Percentiles rank a stretch among this genome's conserved stretches.
Evolutionary conservation across 2,113 vertebrate species (phyloP).

Genomic region (Nyctibius bracteatus): DNA sequence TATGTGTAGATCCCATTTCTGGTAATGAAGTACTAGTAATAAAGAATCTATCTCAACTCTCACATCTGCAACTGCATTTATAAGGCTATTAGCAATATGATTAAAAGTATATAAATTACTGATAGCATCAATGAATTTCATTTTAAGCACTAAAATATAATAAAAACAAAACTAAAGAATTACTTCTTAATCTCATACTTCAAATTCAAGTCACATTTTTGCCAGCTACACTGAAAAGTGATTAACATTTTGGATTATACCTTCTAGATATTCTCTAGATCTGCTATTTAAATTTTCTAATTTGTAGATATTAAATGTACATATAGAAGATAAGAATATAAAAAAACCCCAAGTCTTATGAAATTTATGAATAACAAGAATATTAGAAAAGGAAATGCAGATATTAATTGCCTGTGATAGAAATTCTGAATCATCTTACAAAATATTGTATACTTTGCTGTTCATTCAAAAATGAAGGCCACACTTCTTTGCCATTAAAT

Average conservation of each 20-base stretch:
- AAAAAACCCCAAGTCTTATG: neutral
- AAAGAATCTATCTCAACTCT: neutral
- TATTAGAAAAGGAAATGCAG: neutral
- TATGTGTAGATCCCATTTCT: neutral
- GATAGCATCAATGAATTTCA: neutral
- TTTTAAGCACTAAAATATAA: neutral
- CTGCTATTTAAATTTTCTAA: neutral
- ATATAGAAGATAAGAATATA: neutral
- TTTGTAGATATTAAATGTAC: neutral
- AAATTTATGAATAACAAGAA: neutral
- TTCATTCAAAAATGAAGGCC: neutral
- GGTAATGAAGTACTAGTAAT: neutral
- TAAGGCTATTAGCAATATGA: neutral
- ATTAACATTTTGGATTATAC: neutral
- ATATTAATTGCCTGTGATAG: neutral
- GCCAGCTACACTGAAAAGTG: neutral
- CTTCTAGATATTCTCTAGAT: neutral
- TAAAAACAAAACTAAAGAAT: neutral
- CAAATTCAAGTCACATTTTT: neutral
- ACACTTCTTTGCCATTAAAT: neutral
- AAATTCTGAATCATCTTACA: neutral
- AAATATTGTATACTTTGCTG: neutral
- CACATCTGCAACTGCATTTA: neutral
- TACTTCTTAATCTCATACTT: neutral
- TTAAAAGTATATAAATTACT: neutral